These are phyloP conservation scores for Aporophyla nigra DNA, from an alignment of 2,888 invertebrate genomes.

Conservation along the genomic window DNA sequence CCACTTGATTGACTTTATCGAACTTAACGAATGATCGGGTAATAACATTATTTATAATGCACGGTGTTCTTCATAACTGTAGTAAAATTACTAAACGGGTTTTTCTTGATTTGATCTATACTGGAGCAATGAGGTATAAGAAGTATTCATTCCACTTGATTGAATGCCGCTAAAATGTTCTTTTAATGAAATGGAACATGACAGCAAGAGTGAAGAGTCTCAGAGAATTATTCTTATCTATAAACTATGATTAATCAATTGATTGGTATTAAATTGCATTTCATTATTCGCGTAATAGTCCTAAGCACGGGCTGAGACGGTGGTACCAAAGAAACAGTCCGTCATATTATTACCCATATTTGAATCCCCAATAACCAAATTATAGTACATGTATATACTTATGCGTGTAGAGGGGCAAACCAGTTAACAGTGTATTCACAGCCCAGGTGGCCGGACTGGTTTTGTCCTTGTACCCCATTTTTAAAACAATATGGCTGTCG, in stretches of 20 bases:
- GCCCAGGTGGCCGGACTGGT: not conserved
- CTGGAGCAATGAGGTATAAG: slow-evolving; percentile 5
- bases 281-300: not conserved
- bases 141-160: slow-evolving; percentile 16
- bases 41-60: slow-evolving; percentile 8
- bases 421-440: not conserved
- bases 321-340: not conserved
- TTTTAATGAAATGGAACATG: slow-evolving; percentile 4
- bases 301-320: not conserved
- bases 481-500: not conserved
- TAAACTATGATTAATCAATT: not conserved
- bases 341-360: not conserved
- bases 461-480: not conserved
- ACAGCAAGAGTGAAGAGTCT: not conserved
- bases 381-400: too few species aligned
- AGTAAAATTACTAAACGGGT: slow-evolving; percentile 13
- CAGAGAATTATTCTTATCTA: not conserved
- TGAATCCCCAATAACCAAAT: not conserved
- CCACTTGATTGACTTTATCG: slow-evolving; percentile 30
- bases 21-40: slow-evolving; percentile 14
- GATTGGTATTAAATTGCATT: not conserved
- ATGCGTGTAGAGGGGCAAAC: not conserved
- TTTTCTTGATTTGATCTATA: slow-evolving; percentile 11
- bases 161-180: slow-evolving; percentile 1
- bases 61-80: slow-evolving; percentile 29